These are phyloP conservation scores for Pachyramphus minor DNA, from an alignment of 2,113 vertebrate species.

Conservation along the genomic window DNA sequence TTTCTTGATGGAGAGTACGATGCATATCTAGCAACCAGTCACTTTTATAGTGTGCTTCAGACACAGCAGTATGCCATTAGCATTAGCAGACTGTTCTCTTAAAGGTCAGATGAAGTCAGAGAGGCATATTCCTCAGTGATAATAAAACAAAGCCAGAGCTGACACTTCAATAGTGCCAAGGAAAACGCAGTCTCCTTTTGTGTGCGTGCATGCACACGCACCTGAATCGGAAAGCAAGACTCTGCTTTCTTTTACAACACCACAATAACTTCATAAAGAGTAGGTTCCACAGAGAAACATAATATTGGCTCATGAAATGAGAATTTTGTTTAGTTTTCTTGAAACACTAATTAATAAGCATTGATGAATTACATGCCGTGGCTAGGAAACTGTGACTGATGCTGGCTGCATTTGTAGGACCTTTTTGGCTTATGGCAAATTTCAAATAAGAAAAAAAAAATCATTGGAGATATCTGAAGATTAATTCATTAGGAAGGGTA, in stretches of 20 bases:
- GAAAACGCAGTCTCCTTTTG: background rate
- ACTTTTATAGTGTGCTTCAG: background rate
- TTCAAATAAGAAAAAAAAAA: constrained; percentile 8
- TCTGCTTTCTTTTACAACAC: background rate
- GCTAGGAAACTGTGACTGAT: background rate
- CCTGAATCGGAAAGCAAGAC: background rate
- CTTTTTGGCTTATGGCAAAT: constrained; percentile 12
- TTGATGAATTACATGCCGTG: background rate
- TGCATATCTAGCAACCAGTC: background rate
- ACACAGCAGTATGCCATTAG: background rate
- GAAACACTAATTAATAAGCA: background rate
- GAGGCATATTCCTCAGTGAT: background rate
- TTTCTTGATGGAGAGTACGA: background rate
- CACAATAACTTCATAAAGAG: background rate
- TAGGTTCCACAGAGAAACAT: background rate
- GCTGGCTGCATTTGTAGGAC: background rate
- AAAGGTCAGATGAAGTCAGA: constrained; percentile 14
- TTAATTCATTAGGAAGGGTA: constrained; percentile 21
- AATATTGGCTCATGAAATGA: background rate
- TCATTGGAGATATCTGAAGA: background rate
- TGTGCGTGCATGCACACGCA: background rate
- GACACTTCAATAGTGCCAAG: background rate
- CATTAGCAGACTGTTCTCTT: background rate
- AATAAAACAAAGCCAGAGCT: background rate
- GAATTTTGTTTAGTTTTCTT: background rate